Base-by-base conservation (phyloP, 2,113 vertebrate genomes). In the Sturnira hondurensis region DNA sequence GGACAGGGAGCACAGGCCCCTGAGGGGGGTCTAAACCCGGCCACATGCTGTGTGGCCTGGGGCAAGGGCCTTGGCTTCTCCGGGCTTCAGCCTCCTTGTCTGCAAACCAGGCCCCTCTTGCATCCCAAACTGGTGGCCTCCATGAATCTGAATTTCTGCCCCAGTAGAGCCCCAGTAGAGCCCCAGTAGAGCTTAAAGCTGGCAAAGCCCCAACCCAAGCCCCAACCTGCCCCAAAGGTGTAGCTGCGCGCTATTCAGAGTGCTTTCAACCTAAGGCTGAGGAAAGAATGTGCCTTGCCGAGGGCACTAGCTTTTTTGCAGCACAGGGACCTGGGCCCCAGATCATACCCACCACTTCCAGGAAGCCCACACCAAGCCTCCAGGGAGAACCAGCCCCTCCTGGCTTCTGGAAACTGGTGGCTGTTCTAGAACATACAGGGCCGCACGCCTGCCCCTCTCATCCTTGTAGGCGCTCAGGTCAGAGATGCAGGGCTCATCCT, bases 381-480 rank as follows among this genome's bases (percentile, higher is more conserved):
- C 28, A 26, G 73, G 52, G 22, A 43, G 13, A 78, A 38, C 16
- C 84, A 31, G 38, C 12, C 68, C 67, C 28, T n/a, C 5, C 5
- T 24, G 7, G 8, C 24, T 26, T 17, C 82, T 33, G 24, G 16
- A 26, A 41, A 61, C 4, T 4, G 13, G 31, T 31, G 13, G 56
- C 15, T 33, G 10, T 86, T 52, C 52, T 16, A 26, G 33, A 19
- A 22, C 22, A 24, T 0, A 2, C 50, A 28, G 22, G 10, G 26
- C 33, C 16, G 52, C 63, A 7, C 0, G 0, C 20, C 41, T 20
- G 8, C 41, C 38, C n/a, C 45, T 36, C 81, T 28, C 0, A 0
- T 54, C 73, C 54, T 31, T 1, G 14, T 5, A 26, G 50, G 8
- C 12, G 7, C 52, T 56, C 50, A 20, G 41, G 38, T 3, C 67